phyloP scores from a whole-genome alignment of 2,797 vertebrate species.

The Diglossa cyanea region DNA sequence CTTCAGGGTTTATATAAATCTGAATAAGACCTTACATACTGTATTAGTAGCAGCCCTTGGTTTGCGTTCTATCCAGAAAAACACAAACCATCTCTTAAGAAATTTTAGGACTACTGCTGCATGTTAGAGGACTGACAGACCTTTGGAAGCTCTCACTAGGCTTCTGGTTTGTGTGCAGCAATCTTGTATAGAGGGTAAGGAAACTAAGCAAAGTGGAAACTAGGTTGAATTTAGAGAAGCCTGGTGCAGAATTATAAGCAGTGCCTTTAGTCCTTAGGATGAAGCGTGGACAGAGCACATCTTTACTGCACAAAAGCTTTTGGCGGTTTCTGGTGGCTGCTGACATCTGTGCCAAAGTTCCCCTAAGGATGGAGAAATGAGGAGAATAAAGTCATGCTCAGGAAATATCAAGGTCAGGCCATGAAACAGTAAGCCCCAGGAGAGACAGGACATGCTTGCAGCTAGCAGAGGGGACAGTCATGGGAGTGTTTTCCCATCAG shows the following conservation, averaged over 20 bases:
- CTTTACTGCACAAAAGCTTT: conserved; percentile 32
- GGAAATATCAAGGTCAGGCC: neutral
- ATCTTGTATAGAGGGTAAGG: neutral
- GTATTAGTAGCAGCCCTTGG: neutral
- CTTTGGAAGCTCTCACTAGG: neutral
- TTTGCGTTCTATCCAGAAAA: neutral
- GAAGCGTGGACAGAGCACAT: neutral
- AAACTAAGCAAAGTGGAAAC: conserved; percentile 21
- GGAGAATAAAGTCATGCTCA: neutral
- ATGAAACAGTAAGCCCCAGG: neutral
- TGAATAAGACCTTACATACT: neutral
- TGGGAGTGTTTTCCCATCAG: neutral
- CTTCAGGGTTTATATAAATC: neutral
- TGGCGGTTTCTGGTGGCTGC: neutral
- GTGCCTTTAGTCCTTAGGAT: conserved; percentile 21
- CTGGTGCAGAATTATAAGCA: conserved; percentile 49
- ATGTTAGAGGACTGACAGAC: neutral
- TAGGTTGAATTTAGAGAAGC: conserved; percentile 26
- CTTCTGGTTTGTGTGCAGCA: neutral
- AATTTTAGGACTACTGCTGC: neutral
- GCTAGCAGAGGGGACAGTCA: neutral
- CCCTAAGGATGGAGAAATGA: neutral
- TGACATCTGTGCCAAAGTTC: conserved; percentile 1
- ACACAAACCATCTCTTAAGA: neutral
- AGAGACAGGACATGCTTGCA: neutral